Conservation (phyloP, 1,140 invertebrate species). For the Venustaconcha ellipsiformis region DNA sequence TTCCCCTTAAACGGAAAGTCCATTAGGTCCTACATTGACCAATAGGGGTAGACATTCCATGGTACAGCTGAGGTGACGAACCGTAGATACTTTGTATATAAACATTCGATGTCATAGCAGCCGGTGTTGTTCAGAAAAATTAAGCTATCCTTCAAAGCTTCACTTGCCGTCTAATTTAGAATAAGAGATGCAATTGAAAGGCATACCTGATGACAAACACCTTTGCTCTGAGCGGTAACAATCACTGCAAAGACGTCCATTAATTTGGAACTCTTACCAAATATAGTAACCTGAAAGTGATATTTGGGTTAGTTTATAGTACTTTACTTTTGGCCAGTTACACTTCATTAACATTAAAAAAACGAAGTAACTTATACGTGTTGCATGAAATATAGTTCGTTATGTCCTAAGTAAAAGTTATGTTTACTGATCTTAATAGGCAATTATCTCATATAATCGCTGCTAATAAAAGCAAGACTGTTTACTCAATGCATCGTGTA, state of each 20-base stretch:
- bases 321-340: no score
- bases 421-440: no score
- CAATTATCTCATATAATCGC: no score
- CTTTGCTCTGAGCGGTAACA: conserved; percentile 34
- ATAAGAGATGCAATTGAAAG: conserved; percentile 29
- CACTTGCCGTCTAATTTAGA: conserved; percentile 23
- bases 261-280: conserved; percentile 49
- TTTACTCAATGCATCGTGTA: no score
- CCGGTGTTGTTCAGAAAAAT: conserved; percentile 22
- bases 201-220: conserved; percentile 22
- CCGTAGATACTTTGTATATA: conserved; percentile 15
- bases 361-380: no score
- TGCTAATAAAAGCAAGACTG: no score
- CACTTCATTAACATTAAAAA: no score
- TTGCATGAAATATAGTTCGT: no score
- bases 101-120: conserved; percentile 25
- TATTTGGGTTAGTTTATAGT: no score
- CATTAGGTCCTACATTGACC: conserved; percentile 8
- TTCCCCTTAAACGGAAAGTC: conserved; percentile 11
- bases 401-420: no score
- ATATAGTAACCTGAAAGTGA: conserved; percentile 44
- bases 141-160: conserved; percentile 29
- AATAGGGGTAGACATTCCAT: conserved; percentile 27
- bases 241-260: conserved; percentile 43
- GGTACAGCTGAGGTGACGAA: conserved; percentile 5